Percentiles rank a stretch among this genome's conserved stretches.
Conservation (phyloP, 2,888 invertebrate species). For the Anoncus sp. region DNA sequence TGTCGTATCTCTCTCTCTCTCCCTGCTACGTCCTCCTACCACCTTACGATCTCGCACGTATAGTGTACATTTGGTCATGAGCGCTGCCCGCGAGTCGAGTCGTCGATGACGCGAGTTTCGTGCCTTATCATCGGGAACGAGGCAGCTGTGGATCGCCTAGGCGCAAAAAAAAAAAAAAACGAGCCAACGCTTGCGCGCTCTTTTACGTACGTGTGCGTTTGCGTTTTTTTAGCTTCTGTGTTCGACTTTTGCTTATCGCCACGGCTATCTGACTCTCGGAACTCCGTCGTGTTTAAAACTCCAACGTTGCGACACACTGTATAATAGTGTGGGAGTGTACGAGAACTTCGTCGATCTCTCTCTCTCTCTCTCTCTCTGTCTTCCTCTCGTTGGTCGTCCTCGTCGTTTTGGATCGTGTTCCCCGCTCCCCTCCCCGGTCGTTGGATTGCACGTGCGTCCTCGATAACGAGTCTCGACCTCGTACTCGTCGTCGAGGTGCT, state of each 20-base stretch:
- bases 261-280: constrained; percentile 71
- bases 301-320: constrained; percentile 38
- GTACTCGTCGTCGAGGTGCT: constrained; percentile 56
- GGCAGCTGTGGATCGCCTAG: constrained; percentile 62
- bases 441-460: constrained; percentile 69
- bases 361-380: constrained; percentile 13
- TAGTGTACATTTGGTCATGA: constrained; percentile 55
- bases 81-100: constrained; percentile 39
- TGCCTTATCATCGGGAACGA: constrained; percentile 74
- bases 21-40: constrained; percentile 46
- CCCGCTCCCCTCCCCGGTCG: too few species aligned
- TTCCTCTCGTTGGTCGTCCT: constrained; percentile 30
- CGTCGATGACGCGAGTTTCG: constrained; percentile 72
- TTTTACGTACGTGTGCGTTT: constrained; percentile 36
- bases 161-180: too few species aligned
- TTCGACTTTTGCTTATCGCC: constrained; percentile 61
- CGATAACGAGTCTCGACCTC: constrained; percentile 67
- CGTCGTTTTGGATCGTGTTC: constrained; percentile 43
- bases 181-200: constrained; percentile 54
- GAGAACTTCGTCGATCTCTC: constrained; percentile 24
- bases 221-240: constrained; percentile 37
- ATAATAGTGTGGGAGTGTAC: constrained; percentile 41
- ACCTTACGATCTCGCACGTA: constrained; percentile 62
- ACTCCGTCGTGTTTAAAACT: constrained; percentile 62
- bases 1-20: constrained; percentile 20